A percentile compares a stretch with the other conserved stretches of the same genome.
Evolutionary conservation across 92 coral and sea anemone species (phyloP).

Genomic region (Muricea muricata): DNA sequence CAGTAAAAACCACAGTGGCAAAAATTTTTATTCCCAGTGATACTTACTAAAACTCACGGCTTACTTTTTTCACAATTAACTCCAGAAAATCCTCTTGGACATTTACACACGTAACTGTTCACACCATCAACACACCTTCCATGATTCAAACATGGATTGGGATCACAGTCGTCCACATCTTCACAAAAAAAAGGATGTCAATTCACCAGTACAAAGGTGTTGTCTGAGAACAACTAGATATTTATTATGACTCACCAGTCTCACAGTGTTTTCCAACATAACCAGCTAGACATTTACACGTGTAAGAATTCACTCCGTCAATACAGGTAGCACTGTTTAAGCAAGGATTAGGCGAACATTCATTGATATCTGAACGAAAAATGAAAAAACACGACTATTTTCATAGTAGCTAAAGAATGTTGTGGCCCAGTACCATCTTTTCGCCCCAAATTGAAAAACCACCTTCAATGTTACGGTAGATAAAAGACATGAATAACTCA

Average conservation of each 20-base stretch:
- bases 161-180: conserved; percentile 6
- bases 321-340: conserved; percentile 30
- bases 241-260: background rate
- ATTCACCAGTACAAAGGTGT: too few relatives aligned
- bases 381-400: background rate
- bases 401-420: too few relatives aligned
- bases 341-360: conserved; percentile 6
- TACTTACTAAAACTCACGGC: background rate
- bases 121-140: conserved; percentile 27
- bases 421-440: too few relatives aligned
- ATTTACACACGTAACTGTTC: conserved; percentile 9
- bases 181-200: background rate
- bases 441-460: too few relatives aligned
- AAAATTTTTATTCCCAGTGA: too few relatives aligned
- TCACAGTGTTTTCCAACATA: conserved; percentile 15
- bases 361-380: conserved; percentile 16
- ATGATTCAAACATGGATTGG: conserved; percentile 21
- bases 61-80: conserved; percentile 1
- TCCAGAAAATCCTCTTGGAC: conserved; percentile 4
- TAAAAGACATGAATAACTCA: background rate
- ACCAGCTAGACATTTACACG: conserved; percentile 23
- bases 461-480: too few relatives aligned
- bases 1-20: too few relatives aligned
- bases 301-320: conserved; percentile 34
- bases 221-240: too few relatives aligned